Evolutionary conservation across 2,113 vertebrate species (phyloP).

Genomic region (Atherinomorus stipes): DNA sequence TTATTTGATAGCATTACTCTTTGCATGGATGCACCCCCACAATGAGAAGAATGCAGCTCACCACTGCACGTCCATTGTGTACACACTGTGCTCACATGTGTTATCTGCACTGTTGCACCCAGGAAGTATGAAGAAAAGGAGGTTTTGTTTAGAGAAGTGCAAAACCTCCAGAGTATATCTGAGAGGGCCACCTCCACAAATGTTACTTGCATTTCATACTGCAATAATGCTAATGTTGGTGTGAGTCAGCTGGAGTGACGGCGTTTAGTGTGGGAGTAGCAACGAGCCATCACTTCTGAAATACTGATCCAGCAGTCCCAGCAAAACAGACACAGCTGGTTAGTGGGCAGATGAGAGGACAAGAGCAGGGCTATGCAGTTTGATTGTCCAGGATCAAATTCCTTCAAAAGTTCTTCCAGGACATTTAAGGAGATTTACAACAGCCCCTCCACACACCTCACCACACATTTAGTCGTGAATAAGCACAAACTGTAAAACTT

Average conservation of each 20-base stretch:
- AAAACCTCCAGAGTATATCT: constrained; percentile 10
- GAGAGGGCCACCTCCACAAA: constrained; percentile 21
- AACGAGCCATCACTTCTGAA: constrained; percentile 61
- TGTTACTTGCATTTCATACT: constrained; percentile 33
- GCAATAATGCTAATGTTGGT: constrained; percentile 45
- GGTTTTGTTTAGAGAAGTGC: constrained; percentile 19
- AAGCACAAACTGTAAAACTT: constrained; percentile 53
- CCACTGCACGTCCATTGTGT: not conserved
- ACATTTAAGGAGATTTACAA: constrained; percentile 10
- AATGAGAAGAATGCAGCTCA: constrained; percentile 4
- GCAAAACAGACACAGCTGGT: constrained; percentile 70
- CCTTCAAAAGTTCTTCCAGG: constrained; percentile 5
- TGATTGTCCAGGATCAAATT: constrained; percentile 22
- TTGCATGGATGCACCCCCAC: constrained; percentile 22
- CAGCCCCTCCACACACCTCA: not conserved
- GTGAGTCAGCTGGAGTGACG: constrained; percentile 67
- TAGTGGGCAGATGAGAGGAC: constrained; percentile 58
- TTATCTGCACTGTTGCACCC: constrained; percentile 5
- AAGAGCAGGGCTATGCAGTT: constrained; percentile 27
- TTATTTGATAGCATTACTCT: constrained; percentile 37
- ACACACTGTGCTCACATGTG: constrained; percentile 1
- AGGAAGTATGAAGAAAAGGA: constrained; percentile 12
- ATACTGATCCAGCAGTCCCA: constrained; percentile 51
- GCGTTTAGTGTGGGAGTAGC: constrained; percentile 65
- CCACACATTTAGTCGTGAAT: constrained; percentile 24